Evolutionary conservation across 2,888 invertebrate species (phyloP).

Genomic region (Catocala sponsa): DNA sequence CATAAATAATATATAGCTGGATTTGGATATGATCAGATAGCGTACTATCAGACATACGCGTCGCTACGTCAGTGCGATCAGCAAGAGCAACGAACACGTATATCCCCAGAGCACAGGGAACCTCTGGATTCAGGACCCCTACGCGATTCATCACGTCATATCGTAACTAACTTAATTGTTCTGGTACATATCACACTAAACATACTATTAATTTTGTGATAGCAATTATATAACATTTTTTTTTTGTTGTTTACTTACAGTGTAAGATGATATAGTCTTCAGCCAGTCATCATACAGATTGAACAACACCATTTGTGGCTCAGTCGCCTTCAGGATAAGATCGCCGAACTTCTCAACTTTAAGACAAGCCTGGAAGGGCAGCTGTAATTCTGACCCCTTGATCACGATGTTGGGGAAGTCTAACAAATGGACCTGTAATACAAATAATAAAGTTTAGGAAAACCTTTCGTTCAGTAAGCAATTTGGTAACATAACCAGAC

Average conservation of each 20-base stretch:
- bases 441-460: background rate
- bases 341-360: constrained; percentile 99
- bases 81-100: constrained; percentile 48
- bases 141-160: constrained; percentile 79
- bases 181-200: no score
- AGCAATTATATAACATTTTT: background rate
- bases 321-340: constrained; percentile 99
- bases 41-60: constrained; percentile 66
- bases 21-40: constrained; percentile 67
- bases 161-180: background rate
- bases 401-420: constrained; percentile 99
- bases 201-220: no score
- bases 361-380: constrained; percentile 99
- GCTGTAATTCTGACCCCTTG: constrained; percentile 99
- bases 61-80: constrained; percentile 59
- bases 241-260: constrained; percentile 82
- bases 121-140: constrained; percentile 86
- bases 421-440: constrained; percentile 94
- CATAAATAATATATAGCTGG: no score
- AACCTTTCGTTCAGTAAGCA: no score
- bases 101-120: constrained; percentile 76
- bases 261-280: constrained; percentile 99
- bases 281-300: constrained; percentile 99
- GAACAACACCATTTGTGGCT: constrained; percentile 99
- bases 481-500: background rate